Percentiles rank a stretch among this genome's conserved stretches.
phyloP scores from a whole-genome alignment of 2,888 invertebrate species.

The Apamea monoglypha region DNA sequence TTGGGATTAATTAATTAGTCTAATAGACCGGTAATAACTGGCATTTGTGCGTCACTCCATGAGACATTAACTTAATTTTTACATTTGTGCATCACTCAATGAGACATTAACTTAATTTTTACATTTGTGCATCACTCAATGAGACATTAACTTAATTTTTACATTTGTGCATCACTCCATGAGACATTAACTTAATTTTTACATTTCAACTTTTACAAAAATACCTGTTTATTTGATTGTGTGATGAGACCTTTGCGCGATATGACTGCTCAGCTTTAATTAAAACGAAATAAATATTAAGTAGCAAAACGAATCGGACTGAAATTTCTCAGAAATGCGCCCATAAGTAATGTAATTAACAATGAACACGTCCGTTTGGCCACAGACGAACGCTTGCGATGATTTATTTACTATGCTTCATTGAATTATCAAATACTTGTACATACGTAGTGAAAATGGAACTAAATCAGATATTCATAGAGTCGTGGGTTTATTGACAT shows the following conservation, averaged over 20 bases:
- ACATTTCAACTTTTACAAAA: neutral
- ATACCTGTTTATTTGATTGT: neutral
- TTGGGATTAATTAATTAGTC: neutral
- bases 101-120: neutral
- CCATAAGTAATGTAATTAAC: slow-evolving; percentile 28
- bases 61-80: neutral
- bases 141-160: neutral
- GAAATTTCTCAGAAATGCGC: neutral
- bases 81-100: neutral
- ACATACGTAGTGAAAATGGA: neutral
- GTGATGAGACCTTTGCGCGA: neutral
- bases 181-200: neutral
- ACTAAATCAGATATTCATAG: slow-evolving; percentile 10
- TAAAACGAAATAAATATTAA: slow-evolving; percentile 26
- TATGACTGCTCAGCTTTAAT: neutral
- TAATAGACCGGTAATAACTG: neutral
- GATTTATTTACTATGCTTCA: slow-evolving; percentile 28
- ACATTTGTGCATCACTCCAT: neutral
- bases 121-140: neutral
- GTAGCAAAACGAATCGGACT: slow-evolving; percentile 2
- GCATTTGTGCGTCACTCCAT: neutral
- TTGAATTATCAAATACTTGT: slow-evolving; percentile 19
- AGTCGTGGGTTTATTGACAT: neutral
- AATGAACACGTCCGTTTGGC: neutral
- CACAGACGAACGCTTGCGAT: slow-evolving; percentile 7